Conservation (phyloP, 2,888 invertebrate species). For the Griposia aprilina region DNA sequence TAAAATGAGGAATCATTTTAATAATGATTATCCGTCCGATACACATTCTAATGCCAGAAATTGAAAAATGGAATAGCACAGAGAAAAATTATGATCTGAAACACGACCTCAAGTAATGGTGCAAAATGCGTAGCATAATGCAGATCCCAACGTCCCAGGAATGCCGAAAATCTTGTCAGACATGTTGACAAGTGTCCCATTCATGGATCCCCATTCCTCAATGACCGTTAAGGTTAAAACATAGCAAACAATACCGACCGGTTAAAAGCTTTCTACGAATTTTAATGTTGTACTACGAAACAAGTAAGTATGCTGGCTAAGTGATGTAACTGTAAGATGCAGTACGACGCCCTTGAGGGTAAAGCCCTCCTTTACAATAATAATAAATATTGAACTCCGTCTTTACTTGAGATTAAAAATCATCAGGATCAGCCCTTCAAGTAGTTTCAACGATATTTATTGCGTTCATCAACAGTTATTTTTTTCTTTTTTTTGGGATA, state of each 20-base stretch:
- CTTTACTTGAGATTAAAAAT: not conserved
- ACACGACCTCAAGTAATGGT: not conserved
- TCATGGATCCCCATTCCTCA: slow-evolving; percentile 40
- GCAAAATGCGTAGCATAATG: not conserved
- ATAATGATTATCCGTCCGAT: not conserved
- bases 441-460: not conserved
- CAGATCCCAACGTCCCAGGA: slow-evolving; percentile 12
- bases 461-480: not conserved
- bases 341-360: not conserved
- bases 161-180: slow-evolving; percentile 40
- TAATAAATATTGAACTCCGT: not conserved
- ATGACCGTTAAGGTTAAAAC: slow-evolving; percentile 54
- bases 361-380: not conserved
- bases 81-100: not conserved
- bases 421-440: not conserved
- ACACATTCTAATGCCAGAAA: not conserved
- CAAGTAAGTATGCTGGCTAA: not conserved
- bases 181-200: slow-evolving; percentile 40
- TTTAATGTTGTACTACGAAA: slow-evolving; percentile 10
- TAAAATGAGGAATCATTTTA: not conserved
- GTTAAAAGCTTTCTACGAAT: slow-evolving; percentile 39
- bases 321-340: not conserved
- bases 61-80: not conserved
- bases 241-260: slow-evolving; percentile 51
- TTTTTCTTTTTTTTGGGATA: too few species aligned